A percentile compares a stretch with the other conserved stretches of the same genome.
Conservation (phyloP, 2,888 invertebrate genomes). For the Phytoseiulus persimilis region DNA sequence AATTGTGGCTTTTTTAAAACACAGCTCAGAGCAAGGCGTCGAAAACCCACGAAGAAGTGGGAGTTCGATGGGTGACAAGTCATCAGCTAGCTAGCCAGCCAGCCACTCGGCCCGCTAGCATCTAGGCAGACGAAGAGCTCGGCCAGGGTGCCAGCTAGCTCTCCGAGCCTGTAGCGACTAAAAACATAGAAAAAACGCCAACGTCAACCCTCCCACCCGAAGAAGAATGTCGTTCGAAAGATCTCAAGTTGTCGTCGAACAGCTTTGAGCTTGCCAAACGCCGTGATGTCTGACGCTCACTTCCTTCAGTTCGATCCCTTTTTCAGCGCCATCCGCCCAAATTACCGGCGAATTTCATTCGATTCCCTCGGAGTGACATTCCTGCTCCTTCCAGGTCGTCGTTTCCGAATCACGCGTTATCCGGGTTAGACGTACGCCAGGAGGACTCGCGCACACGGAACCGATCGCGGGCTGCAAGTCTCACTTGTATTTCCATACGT, state of each 20-base stretch:
- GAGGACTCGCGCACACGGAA: too few species aligned
- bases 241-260: background rate
- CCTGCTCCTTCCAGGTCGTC: too few species aligned
- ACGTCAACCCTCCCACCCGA: background rate
- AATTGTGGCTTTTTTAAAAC: background rate
- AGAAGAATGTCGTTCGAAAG: background rate
- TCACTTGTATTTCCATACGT: too few species aligned
- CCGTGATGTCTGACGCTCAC: background rate
- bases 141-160: background rate
- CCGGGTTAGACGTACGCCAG: too few species aligned
- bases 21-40: background rate
- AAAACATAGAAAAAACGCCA: background rate
- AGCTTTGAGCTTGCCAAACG: background rate
- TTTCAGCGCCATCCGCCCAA: too few species aligned
- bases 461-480: too few species aligned
- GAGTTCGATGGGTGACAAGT: conserved; percentile 5
- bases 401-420: too few species aligned
- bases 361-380: too few species aligned
- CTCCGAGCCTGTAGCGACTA: background rate
- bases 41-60: conserved; percentile 5
- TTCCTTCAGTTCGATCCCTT: too few species aligned
- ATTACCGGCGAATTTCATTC: too few species aligned
- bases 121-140: background rate
- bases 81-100: background rate
- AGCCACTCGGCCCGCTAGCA: background rate